These are phyloP conservation scores for Trematocara stigmaticum DNA, from an alignment of 2,113 vertebrate species.

Conservation along the genomic window DNA sequence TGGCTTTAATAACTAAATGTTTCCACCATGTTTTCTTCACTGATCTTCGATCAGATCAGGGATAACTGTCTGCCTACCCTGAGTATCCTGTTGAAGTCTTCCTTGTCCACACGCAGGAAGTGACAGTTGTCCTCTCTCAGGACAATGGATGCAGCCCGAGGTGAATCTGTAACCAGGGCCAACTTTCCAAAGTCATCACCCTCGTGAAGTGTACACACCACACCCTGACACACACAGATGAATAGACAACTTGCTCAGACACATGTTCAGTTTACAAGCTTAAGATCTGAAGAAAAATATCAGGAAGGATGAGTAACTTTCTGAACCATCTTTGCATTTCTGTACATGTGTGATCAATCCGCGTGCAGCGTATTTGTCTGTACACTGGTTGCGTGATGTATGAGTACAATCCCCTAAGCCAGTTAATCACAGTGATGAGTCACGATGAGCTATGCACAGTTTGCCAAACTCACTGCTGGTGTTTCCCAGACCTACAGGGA, in stretches of 20 bases:
- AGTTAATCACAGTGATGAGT: constrained; percentile 41
- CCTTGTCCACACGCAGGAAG: constrained; percentile 96
- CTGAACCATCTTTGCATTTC: background rate
- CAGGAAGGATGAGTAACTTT: background rate
- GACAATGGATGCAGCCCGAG: constrained; percentile 93
- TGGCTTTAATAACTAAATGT: background rate
- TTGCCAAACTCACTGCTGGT: constrained; percentile 36
- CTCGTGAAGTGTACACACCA: constrained; percentile 95
- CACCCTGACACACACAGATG: constrained; percentile 75
- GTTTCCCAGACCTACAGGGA: constrained; percentile 9
- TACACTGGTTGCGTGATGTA: background rate
- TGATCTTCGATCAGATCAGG: background rate
- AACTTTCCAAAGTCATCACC: constrained; percentile 98
- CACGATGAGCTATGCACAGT: constrained; percentile 22
- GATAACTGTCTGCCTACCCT: constrained; percentile 74
- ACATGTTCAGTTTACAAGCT: background rate
- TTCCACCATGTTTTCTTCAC: background rate
- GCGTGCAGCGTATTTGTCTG: background rate
- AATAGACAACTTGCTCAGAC: background rate
- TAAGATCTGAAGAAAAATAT: background rate
- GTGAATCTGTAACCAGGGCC: constrained; percentile 93
- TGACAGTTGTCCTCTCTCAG: constrained; percentile 96
- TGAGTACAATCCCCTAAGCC: constrained; percentile 19
- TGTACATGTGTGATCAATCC: background rate
- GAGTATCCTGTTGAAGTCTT: constrained; percentile 97